phyloP scores from a whole-genome alignment of 2,113 vertebrate genomes.

The Acanthochromis polyacanthus region DNA sequence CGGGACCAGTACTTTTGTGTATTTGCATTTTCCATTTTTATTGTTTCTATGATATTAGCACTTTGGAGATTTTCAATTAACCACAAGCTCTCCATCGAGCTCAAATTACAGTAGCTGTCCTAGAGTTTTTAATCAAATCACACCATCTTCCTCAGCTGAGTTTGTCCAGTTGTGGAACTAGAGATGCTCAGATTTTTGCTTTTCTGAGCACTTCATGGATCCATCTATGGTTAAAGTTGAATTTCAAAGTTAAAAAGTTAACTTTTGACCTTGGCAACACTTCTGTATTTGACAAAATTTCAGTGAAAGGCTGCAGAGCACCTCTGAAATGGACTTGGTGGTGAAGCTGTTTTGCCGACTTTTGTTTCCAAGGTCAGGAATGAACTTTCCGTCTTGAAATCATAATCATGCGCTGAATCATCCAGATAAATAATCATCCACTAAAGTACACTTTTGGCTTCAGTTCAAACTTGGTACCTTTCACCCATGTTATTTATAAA shows the following conservation, averaged over 20 bases:
- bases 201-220: background rate
- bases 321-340: background rate
- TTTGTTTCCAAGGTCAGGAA: constrained; percentile 31
- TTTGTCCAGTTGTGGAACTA: background rate
- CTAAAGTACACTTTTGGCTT: constrained; percentile 60
- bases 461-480: constrained; percentile 36
- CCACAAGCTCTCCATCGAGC: background rate
- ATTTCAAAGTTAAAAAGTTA: background rate
- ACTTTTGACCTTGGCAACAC: background rate
- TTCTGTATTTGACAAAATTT: background rate
- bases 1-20: background rate
- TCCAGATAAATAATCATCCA: constrained; percentile 38
- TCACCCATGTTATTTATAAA: constrained; percentile 40
- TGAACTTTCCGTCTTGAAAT: constrained; percentile 28
- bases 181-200: no score
- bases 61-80: background rate
- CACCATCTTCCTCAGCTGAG: background rate
- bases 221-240: background rate
- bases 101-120: no score
- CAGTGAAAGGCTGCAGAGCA: constrained; percentile 1
- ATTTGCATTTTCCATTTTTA: background rate
- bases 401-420: constrained; percentile 12
- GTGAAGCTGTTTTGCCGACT: constrained; percentile 8
- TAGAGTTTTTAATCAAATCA: background rate
- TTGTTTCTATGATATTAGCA: background rate